Base-by-base conservation (phyloP, 2,888 invertebrate species). In the Acanthococcus lagerstroemiae region DNA sequence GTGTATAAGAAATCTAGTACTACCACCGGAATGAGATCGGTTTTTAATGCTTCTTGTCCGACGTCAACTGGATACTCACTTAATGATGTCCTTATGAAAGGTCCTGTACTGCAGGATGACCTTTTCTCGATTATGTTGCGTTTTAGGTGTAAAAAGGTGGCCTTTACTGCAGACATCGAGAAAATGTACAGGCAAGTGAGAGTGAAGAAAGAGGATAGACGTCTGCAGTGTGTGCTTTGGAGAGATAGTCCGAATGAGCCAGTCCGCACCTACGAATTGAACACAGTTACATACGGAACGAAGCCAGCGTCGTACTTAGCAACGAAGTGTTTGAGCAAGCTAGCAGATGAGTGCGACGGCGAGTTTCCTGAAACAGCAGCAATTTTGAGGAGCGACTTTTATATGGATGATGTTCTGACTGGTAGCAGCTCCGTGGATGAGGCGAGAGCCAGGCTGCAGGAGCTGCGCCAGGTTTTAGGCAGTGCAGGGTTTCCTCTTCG, bases 41-140 rank as follows among this genome's bases (percentile, higher is more conserved):
- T 74, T 1, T 75, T 73, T 60, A 73, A 74, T 45, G 73, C 70
- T 9, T 74, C 72, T 0, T 69, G 71, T 25, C 61, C 57, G 63
- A 70, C 68, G 5, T 63, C 67, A 5, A 65, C 69, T 0, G 70
- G 71, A 0, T 15, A 70, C 0, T 70, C 69, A 30, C 37, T 68
- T n/a, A 69, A 70, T 58, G 68, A 70, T 48, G 55, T 67, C 19
- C 45, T 55, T 25, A 17, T 55, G 9, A 54, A 55, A 26, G 70
- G 70, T 5, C 69, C 70, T 15, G 58, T 60, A n/a, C 30, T 69
- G 26, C 69, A 70, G 52, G 26, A 63, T 1, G 66, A 67, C n/a
- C 50, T 70, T 17, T 67, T 66, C 27, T 24, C 57, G 6, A 54
- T 68, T 44, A 21, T 70, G 1, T 27, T 68, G 19, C 48, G 65